These are phyloP conservation scores for Halichoeres trimaculatus DNA, from an alignment of 2,113 vertebrate genomes.

Conservation along the genomic window DNA sequence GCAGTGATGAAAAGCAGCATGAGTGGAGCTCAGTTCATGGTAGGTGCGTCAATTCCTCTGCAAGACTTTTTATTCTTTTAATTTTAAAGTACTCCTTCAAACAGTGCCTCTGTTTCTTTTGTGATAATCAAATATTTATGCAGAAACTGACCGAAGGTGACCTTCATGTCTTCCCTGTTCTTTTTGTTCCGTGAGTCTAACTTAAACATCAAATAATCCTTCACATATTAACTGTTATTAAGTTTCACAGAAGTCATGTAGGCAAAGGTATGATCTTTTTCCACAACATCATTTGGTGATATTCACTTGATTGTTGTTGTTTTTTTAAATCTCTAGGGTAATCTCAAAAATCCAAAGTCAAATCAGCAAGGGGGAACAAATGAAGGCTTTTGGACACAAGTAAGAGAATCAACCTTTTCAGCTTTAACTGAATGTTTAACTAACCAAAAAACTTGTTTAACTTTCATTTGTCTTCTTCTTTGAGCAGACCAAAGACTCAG, in stretches of 20 bases:
- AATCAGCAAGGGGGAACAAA: slow-evolving; percentile 51
- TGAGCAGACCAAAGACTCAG: slow-evolving; percentile 27
- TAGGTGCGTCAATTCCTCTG: slow-evolving; percentile 16
- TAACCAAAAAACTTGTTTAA: neutral
- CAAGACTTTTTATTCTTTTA: neutral
- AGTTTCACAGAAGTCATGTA: neutral
- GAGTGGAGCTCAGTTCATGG: slow-evolving; percentile 60
- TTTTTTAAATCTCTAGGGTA: slow-evolving; percentile 25
- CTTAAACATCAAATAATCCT: neutral
- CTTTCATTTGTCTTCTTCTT: neutral
- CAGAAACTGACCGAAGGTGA: slow-evolving; percentile 53
- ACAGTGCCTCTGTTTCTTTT: neutral
- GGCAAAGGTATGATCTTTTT: neutral
- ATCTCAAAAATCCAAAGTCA: slow-evolving; percentile 56
- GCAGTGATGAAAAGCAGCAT: slow-evolving; percentile 49
- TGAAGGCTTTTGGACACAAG: slow-evolving; percentile 7
- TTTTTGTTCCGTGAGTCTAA: slow-evolving; percentile 56
- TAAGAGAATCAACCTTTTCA: slow-evolving; percentile 30
- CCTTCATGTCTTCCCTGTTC: slow-evolving; percentile 58
- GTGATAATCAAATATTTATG: neutral
- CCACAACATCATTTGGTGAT: neutral
- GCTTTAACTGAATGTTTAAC: neutral
- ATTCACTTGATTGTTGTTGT: neutral
- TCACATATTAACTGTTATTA: no score
- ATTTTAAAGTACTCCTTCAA: neutral